Base-by-base conservation (phyloP, 2,888 invertebrate genomes). In the Acronicta psi region DNA sequence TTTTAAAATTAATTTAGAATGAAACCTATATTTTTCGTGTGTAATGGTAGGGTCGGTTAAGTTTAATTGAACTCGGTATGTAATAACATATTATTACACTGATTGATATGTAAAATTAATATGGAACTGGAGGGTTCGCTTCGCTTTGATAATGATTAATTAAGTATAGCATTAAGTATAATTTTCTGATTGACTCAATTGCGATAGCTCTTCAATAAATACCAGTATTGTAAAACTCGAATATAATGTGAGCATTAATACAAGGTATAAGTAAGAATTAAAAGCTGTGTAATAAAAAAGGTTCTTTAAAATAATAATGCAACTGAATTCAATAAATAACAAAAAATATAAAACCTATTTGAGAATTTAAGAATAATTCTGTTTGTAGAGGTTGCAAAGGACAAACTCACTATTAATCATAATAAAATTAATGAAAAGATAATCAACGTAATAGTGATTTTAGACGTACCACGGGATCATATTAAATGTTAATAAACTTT, bases 1-100 rank as follows among this genome's bases (percentile, higher is more conserved):
- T 44, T 62, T 69, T 64, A 7, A 63, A 75, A 67, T 60, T 67
- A 69, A 72, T 69, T 69, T 56, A 58, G 56, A 50, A 55, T 59
- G 14, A 10, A 34, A 42, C 25, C 25, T 47, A 52, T 17, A 46
- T 57, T 69, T 56, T 66, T 37, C 40, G 31, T 18, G 34, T 36
- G n/a, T 67, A 75, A 73, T 64, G 58, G 47, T 56, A 45, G 46
- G 47, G 51, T 53, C 55, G 34, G 40, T 18, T 51, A 36, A 54
- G 9, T 58, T 62, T 54, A 64, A 73, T 63, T 57, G 38, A 59
- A 37, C 43, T 49, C 34, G 55, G 40, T 44, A 17, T 55, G 42
- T 69, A 56, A 53, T 56, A 41, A 14, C 14, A 40, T 10, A 47
- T 70, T 54, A 70, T 69, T 66, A 55, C 34, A 16, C 25, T 38